These are phyloP conservation scores for Monomorium pharaonis DNA, from an alignment of 1,140 invertebrate genomes.

Conservation along the genomic window DNA sequence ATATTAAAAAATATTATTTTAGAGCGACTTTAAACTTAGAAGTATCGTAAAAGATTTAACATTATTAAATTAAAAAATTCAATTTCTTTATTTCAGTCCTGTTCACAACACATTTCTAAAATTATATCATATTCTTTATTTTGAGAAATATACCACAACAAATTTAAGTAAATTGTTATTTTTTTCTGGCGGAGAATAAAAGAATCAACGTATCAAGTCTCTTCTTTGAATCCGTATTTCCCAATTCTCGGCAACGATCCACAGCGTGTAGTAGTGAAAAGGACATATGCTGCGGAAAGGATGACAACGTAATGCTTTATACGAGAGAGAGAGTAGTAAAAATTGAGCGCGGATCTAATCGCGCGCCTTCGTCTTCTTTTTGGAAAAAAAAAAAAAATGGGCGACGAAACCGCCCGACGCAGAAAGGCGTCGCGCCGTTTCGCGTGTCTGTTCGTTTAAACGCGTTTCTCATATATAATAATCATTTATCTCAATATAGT, in stretches of 20 bases:
- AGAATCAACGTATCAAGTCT: not conserved
- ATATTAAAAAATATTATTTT: not conserved
- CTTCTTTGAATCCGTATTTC: not conserved
- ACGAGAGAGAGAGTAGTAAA: slow-evolving; percentile 53
- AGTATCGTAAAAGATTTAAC: not conserved
- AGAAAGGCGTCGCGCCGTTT: slow-evolving; percentile 8
- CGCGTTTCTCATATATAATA: slow-evolving; percentile 43
- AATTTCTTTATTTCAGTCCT: not conserved
- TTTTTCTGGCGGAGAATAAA: not conserved
- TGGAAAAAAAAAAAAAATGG: not conserved
- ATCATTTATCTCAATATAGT: slow-evolving; percentile 57
- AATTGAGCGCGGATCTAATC: slow-evolving; percentile 41
- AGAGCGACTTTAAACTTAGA: not conserved
- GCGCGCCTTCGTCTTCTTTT: not conserved
- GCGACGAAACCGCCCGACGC: slow-evolving; percentile 42
- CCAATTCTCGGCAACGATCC: slow-evolving; percentile 8
- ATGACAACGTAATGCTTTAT: slow-evolving; percentile 30
- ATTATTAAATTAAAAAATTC: not conserved
- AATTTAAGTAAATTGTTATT: not conserved
- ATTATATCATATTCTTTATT: not conserved
- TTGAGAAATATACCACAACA: not conserved
- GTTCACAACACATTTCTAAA: not conserved
- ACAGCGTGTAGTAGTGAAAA: not conserved
- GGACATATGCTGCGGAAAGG: not conserved
- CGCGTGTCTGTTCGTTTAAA: slow-evolving; percentile 16